Conservation (phyloP, 2,797 vertebrate species). For the Crypturellus tataupa region DNA sequence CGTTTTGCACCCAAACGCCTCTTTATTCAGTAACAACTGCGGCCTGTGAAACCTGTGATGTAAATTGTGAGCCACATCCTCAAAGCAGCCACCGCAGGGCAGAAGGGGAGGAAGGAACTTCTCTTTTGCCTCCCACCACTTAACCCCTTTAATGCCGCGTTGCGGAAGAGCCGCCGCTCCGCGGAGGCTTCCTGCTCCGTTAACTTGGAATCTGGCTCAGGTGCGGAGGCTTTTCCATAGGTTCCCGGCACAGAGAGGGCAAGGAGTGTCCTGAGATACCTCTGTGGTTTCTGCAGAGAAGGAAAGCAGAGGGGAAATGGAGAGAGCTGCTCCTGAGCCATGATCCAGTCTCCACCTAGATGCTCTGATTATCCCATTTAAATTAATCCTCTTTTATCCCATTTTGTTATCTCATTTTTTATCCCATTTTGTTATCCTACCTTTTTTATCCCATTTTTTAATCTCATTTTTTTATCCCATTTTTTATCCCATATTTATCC, state of each 20-base stretch:
- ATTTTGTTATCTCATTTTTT: no score
- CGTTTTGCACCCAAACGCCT: neutral
- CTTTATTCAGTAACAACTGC: neutral
- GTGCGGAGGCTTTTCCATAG: fast-evolving
- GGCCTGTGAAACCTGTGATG: fast-evolving
- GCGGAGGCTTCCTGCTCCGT: fast-evolving
- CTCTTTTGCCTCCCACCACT: fast-evolving
- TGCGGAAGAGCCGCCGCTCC: neutral
- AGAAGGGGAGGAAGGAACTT: slow-evolving; percentile 6
- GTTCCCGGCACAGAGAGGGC: neutral
- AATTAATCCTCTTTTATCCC: neutral
- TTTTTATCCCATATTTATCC: no score
- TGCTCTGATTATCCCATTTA: neutral
- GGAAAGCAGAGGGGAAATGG: neutral
- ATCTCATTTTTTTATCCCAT: no score
- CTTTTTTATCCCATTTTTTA: no score
- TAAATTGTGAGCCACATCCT: slow-evolving; percentile 40
- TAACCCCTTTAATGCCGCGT: neutral
- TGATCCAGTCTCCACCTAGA: fast-evolving
- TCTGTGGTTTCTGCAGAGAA: neutral
- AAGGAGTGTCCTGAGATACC: neutral
- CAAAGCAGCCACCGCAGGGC: neutral
- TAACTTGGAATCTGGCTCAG: neutral
- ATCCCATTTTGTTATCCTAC: no score
- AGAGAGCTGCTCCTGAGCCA: neutral